Percentiles rank a stretch among this genome's conserved stretches.
These are phyloP conservation scores for Drosophila stalkeri DNA, from an alignment of 2,888 invertebrate genomes.

Conservation along the genomic window DNA sequence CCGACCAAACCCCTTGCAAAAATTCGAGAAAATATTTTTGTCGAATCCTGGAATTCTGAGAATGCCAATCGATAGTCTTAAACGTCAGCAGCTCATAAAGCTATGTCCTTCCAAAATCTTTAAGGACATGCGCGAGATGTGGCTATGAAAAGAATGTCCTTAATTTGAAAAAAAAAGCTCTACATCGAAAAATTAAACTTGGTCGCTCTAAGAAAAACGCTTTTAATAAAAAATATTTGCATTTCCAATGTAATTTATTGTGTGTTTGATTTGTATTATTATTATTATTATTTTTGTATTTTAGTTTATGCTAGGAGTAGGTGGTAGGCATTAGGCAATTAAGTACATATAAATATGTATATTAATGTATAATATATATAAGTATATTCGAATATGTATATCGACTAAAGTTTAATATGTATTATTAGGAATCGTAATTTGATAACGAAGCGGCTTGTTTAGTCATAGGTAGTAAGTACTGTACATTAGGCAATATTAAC, in stretches of 20 bases:
- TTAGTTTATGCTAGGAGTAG: slow-evolving; percentile 45
- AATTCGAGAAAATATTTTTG: too few relatives aligned
- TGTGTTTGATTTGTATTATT: slow-evolving; percentile 27
- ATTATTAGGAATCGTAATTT: slow-evolving; percentile 41
- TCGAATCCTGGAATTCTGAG: too few relatives aligned
- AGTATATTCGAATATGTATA: slow-evolving; percentile 9
- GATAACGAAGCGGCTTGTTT: slow-evolving; percentile 46
- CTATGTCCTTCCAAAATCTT: too few relatives aligned
- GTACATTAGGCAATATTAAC: slow-evolving; percentile 48
- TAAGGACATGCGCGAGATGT: not conserved
- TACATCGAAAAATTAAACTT: too few relatives aligned
- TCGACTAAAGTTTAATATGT: slow-evolving; percentile 28
- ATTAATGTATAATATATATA: slow-evolving; percentile 16
- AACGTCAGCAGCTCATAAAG: too few relatives aligned
- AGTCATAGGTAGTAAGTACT: slow-evolving; percentile 47
- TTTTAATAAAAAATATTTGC: slow-evolving; percentile 5
- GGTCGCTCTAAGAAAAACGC: too few relatives aligned
- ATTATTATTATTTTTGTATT: slow-evolving; percentile 18
- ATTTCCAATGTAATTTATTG: slow-evolving; percentile 43
- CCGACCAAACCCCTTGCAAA: not conserved
- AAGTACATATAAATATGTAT: slow-evolving; percentile 9
- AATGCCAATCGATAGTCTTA: too few relatives aligned
- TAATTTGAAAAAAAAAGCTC: too few relatives aligned
- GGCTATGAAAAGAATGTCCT: too few relatives aligned
- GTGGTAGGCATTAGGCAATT: slow-evolving; percentile 48